Evolutionary conservation across 1,140 invertebrate genomes (phyloP), one percentile per base, ranked within the genome.

Genomic region (Pogonomyrmex barbatus): DNA sequence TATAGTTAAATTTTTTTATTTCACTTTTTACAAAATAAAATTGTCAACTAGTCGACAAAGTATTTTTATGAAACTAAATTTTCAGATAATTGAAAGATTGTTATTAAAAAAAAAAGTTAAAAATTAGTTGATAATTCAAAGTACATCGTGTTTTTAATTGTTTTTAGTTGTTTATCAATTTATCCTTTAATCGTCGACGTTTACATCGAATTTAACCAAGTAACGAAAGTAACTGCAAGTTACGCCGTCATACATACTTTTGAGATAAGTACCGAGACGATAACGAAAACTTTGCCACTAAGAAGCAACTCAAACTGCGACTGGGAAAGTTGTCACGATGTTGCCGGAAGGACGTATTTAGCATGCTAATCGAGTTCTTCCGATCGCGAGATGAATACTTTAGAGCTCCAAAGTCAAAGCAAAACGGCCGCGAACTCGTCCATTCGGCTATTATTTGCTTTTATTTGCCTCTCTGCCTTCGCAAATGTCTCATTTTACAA

Each of bases 301-400:
- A 77, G 50, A 9, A 50, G 63, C 10, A 63, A 85, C 84, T 56
- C 47, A 56, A 39, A 56, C 50, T 81, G 24, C 50, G 58, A 84
- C 47, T 12, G 47, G 60, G 78, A 63, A 79, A 78, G 62, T 50
- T 68, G 65, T 58, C 24, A 30, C 45, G 14, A 90, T 91, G 76
- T 91, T 88, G 88, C 75, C 70, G 71, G 77, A 85, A 88, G 83
- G 86, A 92, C 87, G 79, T 92, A 92, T 92, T 91, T 91, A 92
- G 92, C 90, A 91, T 91, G 90, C 87, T 92, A 92, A 92, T 92
- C 90, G 91, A 89, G 91, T 58, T 60, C 42, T 63, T 81, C 50
- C 30, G 68, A 75, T 30, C 12, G 62, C n/a, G n/a, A 90, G 54
- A 45, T 77, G 62, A 90, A 68, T 42, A 83, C 79, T 76, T 30